A percentile compares a stretch with the other conserved stretches of the same genome.
Conservation (phyloP, 2,888 invertebrate genomes). For the Tiliacea citrago region DNA sequence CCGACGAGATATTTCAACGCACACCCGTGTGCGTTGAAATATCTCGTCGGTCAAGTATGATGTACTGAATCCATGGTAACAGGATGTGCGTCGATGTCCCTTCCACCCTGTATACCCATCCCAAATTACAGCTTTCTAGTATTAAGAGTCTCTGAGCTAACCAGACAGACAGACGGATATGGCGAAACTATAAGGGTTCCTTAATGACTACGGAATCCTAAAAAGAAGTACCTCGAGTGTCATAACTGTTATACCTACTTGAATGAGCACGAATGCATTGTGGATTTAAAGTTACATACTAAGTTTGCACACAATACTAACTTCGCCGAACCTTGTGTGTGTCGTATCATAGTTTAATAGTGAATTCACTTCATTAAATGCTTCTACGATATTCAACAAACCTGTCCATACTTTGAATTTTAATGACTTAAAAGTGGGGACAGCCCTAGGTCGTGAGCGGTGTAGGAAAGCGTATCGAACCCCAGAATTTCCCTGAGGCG, state of each 20-base stretch:
- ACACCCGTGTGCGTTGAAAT: too few species aligned
- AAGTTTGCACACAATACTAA: too few species aligned
- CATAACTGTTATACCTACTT: background rate
- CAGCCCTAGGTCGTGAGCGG: slow-evolving; percentile 62
- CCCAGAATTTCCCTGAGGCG: slow-evolving; percentile 72
- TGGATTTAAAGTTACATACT: background rate
- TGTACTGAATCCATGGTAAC: too few species aligned
- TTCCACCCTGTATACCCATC: too few species aligned
- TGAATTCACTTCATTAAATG: slow-evolving; percentile 35
- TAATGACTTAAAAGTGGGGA: slow-evolving; percentile 39
- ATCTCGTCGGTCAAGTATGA: fast-evolving
- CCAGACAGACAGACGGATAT: too few species aligned
- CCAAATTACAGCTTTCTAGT: too few species aligned
- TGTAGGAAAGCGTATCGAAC: slow-evolving; percentile 74
- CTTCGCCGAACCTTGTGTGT: background rate
- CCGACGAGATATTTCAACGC: too few species aligned
- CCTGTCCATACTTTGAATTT: slow-evolving; percentile 37
- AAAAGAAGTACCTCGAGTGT: background rate
- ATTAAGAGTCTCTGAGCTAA: too few species aligned
- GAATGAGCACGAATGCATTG: background rate
- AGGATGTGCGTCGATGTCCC: too few species aligned
- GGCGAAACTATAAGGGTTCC: too few species aligned
- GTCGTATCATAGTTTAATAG: slow-evolving; percentile 13
- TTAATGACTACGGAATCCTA: too few species aligned
- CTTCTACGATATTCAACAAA: slow-evolving; percentile 28